Evolutionary conservation across 2,113 vertebrate genomes (phyloP), one percentile per base, ranked within the genome.

Genomic region (Mystacornis crossleyi): DNA sequence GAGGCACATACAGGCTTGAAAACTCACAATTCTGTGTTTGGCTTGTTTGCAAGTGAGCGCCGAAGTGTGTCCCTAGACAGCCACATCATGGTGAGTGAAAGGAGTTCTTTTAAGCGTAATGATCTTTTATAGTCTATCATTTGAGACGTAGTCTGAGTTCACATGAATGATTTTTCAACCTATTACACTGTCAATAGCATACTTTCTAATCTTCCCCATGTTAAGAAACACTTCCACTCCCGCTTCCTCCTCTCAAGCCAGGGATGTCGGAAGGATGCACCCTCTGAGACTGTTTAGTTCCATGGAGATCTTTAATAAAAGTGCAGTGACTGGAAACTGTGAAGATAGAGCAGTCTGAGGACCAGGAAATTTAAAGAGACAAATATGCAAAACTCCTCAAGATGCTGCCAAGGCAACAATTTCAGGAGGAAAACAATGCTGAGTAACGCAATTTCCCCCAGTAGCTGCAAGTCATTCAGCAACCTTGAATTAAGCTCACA

Each of bases 251-350:
- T 92, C 38, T 95, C 74, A 62, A 88, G 53, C 70, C 94, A 58
- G 82, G 78, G 79, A 89, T 93, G 78, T 66, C 38, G 40, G 55
- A 93, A 96, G 90, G 69, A 91, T 86, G 94, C 20, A 55, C 91
- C 74, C 62, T 92, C 48, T 8, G 15, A 96, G 82, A 86, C 51
- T 85, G 73, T 93, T 95, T 94, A 64, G 74, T 95, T 97, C 75
- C 70, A 90, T 12, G n/a, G 69, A 88, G 62, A 94, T 85, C 71
- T 96, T 93, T 93, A 92, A 93, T 78, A 86, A 96, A 83, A 71
- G 70, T 54, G 57, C 89, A 87, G 5, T 13, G 40, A 81, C 78
- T 94, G 42, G 62, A 91, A 91, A 77, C 47, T 21, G 50, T 75
- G 51, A 93, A 77, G 54, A 85, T 4, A 77, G 78, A 65, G 29